Evolutionary conservation across 2,113 vertebrate species (phyloP).

Genomic region (Meleagris gallopavo): DNA sequence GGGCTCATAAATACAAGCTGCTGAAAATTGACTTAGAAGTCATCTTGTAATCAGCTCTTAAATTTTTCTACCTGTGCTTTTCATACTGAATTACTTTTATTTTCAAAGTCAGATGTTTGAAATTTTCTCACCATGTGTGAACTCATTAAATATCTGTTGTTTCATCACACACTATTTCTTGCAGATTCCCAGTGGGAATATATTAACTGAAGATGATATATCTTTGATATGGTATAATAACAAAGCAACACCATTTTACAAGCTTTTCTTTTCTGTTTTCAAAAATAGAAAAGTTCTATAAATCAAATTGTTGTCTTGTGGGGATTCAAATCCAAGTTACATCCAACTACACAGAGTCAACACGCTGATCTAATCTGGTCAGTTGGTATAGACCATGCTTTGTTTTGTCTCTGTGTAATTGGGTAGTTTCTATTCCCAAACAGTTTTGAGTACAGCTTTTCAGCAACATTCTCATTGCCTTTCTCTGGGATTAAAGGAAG

Average conservation of each 20-base stretch:
- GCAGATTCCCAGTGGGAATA: not conserved
- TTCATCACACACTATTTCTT: not conserved
- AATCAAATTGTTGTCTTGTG: not conserved
- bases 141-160: not conserved
- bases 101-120: not conserved
- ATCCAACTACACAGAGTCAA: not conserved
- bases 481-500: not conserved
- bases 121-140: not conserved
- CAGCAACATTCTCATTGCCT: not conserved
- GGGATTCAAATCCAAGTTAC: not conserved
- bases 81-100: not conserved
- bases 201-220: not conserved
- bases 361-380: not conserved
- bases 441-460: not conserved
- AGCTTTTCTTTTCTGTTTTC: not conserved
- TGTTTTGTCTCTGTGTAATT: conserved; percentile 1
- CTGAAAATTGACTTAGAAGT: conserved; percentile 27
- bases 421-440: not conserved
- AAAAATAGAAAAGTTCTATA: not conserved
- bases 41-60: not conserved
- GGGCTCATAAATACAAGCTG: not conserved
- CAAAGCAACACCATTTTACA: not conserved
- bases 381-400: conserved; percentile 5
- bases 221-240: not conserved
- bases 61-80: not conserved